Conservation (phyloP, 2,113 vertebrate genomes). For the Lasiurus borealis region DNA sequence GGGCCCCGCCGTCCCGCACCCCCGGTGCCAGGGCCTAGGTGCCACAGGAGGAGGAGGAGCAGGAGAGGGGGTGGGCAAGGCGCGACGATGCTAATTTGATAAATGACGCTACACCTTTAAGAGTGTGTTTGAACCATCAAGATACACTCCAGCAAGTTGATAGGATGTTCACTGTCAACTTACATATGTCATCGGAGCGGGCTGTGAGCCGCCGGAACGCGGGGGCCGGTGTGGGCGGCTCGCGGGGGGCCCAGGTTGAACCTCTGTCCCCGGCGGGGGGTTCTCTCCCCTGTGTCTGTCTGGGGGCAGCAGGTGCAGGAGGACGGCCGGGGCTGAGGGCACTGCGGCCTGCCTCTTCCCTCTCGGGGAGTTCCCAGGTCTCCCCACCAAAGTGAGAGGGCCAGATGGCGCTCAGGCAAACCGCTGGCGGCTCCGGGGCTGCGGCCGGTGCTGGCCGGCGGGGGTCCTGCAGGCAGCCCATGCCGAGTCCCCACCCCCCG, state of each 20-base stretch:
- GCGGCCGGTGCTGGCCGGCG: too few species aligned
- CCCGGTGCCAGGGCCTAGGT: background rate
- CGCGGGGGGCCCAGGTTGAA: background rate
- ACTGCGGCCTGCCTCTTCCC: background rate
- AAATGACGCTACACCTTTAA: slow-evolving; percentile 82
- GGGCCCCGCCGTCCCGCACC: too few species aligned
- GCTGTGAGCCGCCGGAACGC: slow-evolving; percentile 66
- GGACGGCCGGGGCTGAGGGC: background rate
- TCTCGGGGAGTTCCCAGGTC: background rate
- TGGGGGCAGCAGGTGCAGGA: background rate
- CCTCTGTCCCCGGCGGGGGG: background rate
- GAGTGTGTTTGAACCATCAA: slow-evolving; percentile 85
- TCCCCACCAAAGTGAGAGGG: slow-evolving; percentile 49
- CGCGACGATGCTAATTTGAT: slow-evolving; percentile 82
- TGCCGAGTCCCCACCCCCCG: background rate
- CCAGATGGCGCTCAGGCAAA: background rate
- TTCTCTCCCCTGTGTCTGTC: background rate
- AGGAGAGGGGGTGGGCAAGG: background rate
- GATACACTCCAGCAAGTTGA: slow-evolving; percentile 85
- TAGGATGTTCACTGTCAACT: slow-evolving; percentile 85
- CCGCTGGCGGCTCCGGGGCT: background rate
- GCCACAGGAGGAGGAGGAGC: background rate
- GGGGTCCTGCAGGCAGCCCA: background rate
- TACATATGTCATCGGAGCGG: slow-evolving; percentile 80
- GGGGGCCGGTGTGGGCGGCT: background rate